Evolutionary conservation across 2,888 invertebrate species (phyloP), one percentile per base, ranked within the genome.

Genomic region (Xanthostigma xanthostigma): DNA sequence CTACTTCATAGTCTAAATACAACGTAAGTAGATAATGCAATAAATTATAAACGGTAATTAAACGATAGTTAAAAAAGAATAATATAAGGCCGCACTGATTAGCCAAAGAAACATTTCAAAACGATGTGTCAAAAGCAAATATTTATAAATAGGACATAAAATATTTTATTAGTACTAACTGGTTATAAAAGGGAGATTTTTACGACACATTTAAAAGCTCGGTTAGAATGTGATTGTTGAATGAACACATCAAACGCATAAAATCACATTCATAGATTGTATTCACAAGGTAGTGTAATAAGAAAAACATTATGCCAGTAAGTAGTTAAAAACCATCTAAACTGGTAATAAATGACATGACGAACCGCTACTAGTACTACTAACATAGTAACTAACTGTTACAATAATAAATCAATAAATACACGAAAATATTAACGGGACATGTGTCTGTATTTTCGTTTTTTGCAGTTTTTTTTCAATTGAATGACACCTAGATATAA

Each of bases 301-400:
- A 42, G 42, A 27, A 33, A 42, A 27, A 17, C 33, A 39, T 39
- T 12, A 17, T 12, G 33, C 33, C 42, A 12, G 43, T 45, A 41
- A 46, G 50, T 45, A 48, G 48, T 51, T 49, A 48, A 49, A 50
- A 50, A 50, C 45, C 42, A 41, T 45, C 45, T 36, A 45, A 49
- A 51, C 48, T 49, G 49, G 43, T 44, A 35, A 51, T 51, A 51
- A 51, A 51, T 51, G 51, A 51, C 51, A 51, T n/a, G 35, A 36
- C 36, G 36, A 49, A 46, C n/a, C 42, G 46, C 46, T 44, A 46
- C 49, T 42, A 42, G 12, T 42, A 27, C 42, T 42, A 42, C 42
- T 42, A 33, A 42, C 42, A 42, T 33, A 42, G 27, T 27, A 27
- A 27, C 27, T 27, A 27, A 27, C 6, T 27, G 3, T 27, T 27